phyloP scores from a whole-genome alignment of 1,140 invertebrate species.

The Euura lappo region DNA sequence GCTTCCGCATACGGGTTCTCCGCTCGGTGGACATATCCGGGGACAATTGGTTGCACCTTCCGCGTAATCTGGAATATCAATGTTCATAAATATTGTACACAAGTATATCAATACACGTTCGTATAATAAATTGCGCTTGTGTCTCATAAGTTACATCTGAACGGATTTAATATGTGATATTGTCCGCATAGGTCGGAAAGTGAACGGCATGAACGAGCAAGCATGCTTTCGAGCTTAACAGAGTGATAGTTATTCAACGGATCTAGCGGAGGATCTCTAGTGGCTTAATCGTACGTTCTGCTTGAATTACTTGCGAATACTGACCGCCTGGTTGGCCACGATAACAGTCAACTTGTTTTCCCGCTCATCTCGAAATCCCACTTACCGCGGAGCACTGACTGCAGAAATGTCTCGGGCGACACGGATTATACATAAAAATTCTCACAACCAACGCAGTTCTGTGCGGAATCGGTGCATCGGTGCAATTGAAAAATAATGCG shows the following conservation, averaged over 20 bases:
- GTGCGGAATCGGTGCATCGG: no score
- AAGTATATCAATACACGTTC: not conserved
- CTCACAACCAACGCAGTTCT: no score
- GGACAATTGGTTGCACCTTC: slow-evolving; percentile 74
- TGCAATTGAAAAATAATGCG: no score
- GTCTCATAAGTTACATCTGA: no score
- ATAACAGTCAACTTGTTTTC: not conserved
- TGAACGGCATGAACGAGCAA: not conserved
- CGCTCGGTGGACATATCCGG: slow-evolving; percentile 77
- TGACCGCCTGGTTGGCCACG: not conserved
- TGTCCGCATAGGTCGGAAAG: not conserved
- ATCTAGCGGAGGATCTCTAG: not conserved
- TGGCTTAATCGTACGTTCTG: not conserved
- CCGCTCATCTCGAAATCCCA: no score
- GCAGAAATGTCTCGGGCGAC: no score
- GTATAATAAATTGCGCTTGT: not conserved
- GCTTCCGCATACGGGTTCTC: slow-evolving; percentile 86
- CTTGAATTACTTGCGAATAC: not conserved
- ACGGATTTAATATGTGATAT: no score
- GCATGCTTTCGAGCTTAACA: not conserved
- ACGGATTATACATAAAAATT: no score
- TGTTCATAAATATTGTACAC: not conserved
- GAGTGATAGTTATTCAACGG: not conserved
- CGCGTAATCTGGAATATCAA: slow-evolving; percentile 52
- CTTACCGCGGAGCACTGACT: no score